Base-by-base conservation (phyloP, 2,888 invertebrate species). In the Melitaea athalia region DNA sequence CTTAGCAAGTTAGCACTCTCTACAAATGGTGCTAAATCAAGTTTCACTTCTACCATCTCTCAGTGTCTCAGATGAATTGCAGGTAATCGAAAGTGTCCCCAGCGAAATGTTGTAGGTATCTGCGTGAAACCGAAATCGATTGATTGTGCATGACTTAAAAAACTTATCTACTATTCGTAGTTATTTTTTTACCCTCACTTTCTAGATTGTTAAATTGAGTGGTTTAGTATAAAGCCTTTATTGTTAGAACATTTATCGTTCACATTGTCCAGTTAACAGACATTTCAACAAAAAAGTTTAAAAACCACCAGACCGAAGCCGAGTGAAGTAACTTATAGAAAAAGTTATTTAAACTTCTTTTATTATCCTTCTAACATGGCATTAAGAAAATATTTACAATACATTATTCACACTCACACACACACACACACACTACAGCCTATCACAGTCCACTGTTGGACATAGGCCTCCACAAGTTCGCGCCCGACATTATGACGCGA, bases 1-100 rank as follows among this genome's bases (percentile, higher is more conserved):
- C 57, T 47, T 47, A 47, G 53, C 53, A 64, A 64, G 47, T 47
- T 47, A 47, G 53, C 53, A 33, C 53, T 55, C 53, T 55, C 53
- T 57, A 55, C 15, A 53, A 43, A 53, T 38, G 63, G 11, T n/a
- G 55, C 50, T 12, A 55, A 63, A 45, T 57, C 38, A 42, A 57
- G 42, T 57, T 57, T 57, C 57, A 57, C 57, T 57, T 52, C 57
- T 42, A 57, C 57, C 38, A 15, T 55, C 53, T 55, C 53, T 31
- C 57, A n/a, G 42, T 42, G 15, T 42, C 24, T 52, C 52, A n/a
- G 15, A 42, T 42, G 57, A 11, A 42, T 33, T 57, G 57, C 57
- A 57, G 42, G 6, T 42, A 42, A 57, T 57, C 57, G 57, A 57
- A 57, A 57, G 57, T 57, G 57, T 57, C 57, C 8, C n/a, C 57